Percentiles rank a stretch among this genome's conserved stretches.
phyloP scores from a whole-genome alignment of 35 echinoderm and acorn worm genomes.

The Patiria miniata region DNA sequence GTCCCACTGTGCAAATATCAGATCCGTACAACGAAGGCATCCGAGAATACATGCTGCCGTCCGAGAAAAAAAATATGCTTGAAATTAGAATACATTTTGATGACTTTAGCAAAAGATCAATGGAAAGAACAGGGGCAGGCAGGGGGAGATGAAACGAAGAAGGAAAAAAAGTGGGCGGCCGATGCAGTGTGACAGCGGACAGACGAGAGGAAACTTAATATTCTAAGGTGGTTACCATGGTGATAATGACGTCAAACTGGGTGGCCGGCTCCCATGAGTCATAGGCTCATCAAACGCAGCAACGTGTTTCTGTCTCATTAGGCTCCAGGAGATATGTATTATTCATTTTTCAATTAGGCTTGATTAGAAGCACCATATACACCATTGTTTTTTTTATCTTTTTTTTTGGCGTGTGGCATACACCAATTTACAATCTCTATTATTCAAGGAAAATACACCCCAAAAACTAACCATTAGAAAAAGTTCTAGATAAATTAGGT shows the following conservation, averaged over 20 bases:
- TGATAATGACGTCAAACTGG: constrained; percentile 33
- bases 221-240: constrained; percentile 2
- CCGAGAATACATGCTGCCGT: background rate
- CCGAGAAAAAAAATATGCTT: background rate
- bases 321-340: background rate
- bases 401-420: too few relatives aligned
- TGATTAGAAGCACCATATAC: background rate
- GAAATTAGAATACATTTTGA: background rate
- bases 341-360: constrained; percentile 24
- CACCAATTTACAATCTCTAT: too few relatives aligned
- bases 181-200: background rate
- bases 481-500: too few relatives aligned
- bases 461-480: too few relatives aligned
- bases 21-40: background rate
- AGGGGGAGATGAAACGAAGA: background rate
- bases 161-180: background rate
- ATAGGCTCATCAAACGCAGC: background rate
- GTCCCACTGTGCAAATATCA: background rate
- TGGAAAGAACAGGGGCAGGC: background rate
- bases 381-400: too few relatives aligned
- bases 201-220: constrained; percentile 16
- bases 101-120: background rate
- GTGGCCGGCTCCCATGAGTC: constrained; percentile 25
- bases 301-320: background rate
- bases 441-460: too few relatives aligned